Base-by-base conservation (phyloP, 2,888 invertebrate species). In the Dione juno region DNA sequence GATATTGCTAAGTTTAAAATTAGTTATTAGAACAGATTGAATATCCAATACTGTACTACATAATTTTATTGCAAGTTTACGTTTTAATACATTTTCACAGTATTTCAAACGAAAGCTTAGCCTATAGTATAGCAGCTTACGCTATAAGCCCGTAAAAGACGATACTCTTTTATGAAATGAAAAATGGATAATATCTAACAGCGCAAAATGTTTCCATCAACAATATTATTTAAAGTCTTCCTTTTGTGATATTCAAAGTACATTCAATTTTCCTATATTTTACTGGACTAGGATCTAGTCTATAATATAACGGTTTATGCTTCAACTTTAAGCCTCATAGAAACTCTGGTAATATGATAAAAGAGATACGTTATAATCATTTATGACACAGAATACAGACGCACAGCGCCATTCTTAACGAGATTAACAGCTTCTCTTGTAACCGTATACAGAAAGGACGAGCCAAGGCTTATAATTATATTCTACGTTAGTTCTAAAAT, bases 381-480 rank as follows among this genome's bases (percentile, higher is more conserved):
- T 43, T n/a, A 43, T 28, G 16, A 28, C 57, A 11, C 28, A 28
- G 28, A 28, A 11, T 11, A 59, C 35, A 37, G 11, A 28, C 43
- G 21, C 21, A 61, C 59, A 61, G 11, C 10, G n/a, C 11, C 21
- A 14, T 45, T 28, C 10, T 28, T 43, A 43, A 43, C 43, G 9
- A 61, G 59, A 43, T 61, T 37, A 61, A 43, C 59, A 43, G 28
- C n/a, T 61, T 45, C 59, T 61, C 59, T 43, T n/a, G 28, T 28
- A 61, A 61, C 43, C 6, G 28, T 28, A 21, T n/a, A n/a, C 10
- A 45, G 43, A 28, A 28, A 14, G 43, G 59, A 45, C 43, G 59
- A 45, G 43, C n/a, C 59, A 14, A 5, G 59, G 59, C n/a, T 43
- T 43, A 61, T 61, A 43, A 61, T 61, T 43, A 61, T 61, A 21